These are phyloP conservation scores for Acrossocheilus wenchowensis DNA, from an alignment of 2,797 vertebrate genomes.

Conservation along the genomic window DNA sequence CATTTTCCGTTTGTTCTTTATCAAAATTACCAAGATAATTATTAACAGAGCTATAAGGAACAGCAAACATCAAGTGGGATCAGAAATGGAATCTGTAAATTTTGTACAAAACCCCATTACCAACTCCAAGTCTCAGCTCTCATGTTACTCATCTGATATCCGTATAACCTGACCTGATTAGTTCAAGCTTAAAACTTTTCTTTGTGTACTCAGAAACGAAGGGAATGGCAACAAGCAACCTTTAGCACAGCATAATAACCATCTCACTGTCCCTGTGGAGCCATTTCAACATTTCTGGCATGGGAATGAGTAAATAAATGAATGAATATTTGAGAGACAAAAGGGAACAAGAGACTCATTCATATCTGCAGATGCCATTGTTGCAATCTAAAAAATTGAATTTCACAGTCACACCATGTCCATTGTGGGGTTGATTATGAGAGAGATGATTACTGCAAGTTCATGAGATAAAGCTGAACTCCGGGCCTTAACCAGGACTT, in stretches of 20 bases:
- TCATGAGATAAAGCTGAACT: neutral
- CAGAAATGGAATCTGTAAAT: neutral
- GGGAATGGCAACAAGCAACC: neutral
- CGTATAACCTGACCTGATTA: neutral
- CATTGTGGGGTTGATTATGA: neutral
- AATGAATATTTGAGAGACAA: slow-evolving; percentile 3
- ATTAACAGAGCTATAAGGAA: neutral
- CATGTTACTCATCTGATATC: neutral
- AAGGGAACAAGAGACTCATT: slow-evolving; percentile 31
- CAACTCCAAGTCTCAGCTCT: neutral
- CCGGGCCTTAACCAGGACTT: neutral
- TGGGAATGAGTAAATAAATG: neutral
- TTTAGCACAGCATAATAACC: slow-evolving; percentile 25
- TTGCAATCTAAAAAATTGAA: neutral
- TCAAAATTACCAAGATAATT: neutral
- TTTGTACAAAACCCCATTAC: neutral
- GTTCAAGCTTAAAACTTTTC: neutral
- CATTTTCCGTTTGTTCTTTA: neutral
- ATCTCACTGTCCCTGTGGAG: slow-evolving; percentile 2
- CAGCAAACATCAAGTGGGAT: neutral
- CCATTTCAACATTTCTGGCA: slow-evolving; percentile 36
- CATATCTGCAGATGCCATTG: slow-evolving; percentile 32
- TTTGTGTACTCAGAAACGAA: neutral
- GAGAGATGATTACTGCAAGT: neutral
- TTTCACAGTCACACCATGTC: neutral